A percentile compares a stretch with the other conserved stretches of the same genome.
Evolutionary conservation across 1,140 invertebrate species (phyloP).

Genomic region (Bemisia tabaci): DNA sequence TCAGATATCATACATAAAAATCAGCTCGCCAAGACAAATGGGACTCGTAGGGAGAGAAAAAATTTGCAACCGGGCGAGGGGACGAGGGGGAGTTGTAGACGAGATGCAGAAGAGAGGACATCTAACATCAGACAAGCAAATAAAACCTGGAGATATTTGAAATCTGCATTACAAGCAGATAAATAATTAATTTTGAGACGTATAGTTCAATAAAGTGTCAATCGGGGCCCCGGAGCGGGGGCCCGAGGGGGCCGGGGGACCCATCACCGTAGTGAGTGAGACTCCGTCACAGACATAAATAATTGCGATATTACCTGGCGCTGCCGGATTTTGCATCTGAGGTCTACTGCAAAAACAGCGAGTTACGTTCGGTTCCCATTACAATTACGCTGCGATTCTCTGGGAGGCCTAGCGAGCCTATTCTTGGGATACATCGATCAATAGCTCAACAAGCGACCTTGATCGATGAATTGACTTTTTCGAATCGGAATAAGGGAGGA

Average conservation of each 20-base stretch:
- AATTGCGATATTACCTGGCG: slow-evolving; percentile 14
- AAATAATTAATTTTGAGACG: not conserved
- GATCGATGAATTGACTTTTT: no score
- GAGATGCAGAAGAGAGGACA: slow-evolving; percentile 5
- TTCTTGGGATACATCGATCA: no score
- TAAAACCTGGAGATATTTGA: not conserved
- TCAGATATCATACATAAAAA: not conserved
- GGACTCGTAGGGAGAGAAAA: not conserved
- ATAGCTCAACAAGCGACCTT: no score
- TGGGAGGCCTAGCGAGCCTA: no score
- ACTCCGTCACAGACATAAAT: slow-evolving; percentile 2
- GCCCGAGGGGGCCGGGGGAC: not conserved
- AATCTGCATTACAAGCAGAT: not conserved
- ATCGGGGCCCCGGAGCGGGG: not conserved
- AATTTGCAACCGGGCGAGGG: not conserved
- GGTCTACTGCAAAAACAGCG: no score
- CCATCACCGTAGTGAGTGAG: not conserved
- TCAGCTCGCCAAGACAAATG: slow-evolving; percentile 1
- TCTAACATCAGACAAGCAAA: slow-evolving; percentile 1
- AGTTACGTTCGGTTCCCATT: no score
- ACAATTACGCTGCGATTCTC: no score
- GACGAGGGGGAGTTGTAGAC: slow-evolving; percentile 1
- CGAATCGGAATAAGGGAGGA: no score
- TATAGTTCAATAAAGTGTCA: slow-evolving; percentile 13
- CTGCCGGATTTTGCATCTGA: no score